A percentile compares a stretch with the other conserved stretches of the same genome.
Conservation (phyloP, 2,797 vertebrate genomes). For the Propithecus perrieri region DNA sequence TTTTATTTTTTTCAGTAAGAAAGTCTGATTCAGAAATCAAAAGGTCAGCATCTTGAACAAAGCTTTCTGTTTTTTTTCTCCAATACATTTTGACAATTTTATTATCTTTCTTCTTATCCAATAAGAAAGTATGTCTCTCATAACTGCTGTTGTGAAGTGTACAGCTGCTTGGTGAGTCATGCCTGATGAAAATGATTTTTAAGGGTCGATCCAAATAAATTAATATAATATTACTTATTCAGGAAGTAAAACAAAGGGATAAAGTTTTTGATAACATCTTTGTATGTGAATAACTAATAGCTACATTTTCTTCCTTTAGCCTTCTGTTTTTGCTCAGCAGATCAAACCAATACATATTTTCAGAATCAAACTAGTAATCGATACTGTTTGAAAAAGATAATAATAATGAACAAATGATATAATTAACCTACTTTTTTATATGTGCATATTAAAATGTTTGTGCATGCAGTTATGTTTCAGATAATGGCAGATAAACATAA, state of each 20-base stretch:
- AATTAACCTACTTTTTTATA: neutral
- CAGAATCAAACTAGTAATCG: neutral
- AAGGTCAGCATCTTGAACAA: constrained; percentile 66
- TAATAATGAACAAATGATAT: neutral
- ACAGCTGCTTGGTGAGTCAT: constrained; percentile 30
- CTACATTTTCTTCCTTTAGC: neutral
- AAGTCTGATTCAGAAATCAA: constrained; percentile 64
- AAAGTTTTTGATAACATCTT: neutral
- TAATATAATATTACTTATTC: constrained; percentile 48
- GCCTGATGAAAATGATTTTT: constrained; percentile 51
- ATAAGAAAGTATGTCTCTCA: constrained; percentile 63
- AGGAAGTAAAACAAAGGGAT: constrained; percentile 25
- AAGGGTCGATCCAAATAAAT: neutral
- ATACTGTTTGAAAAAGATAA: constrained; percentile 26
- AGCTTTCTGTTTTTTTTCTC: constrained; percentile 48
- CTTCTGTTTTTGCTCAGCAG: neutral
- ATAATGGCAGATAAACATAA: neutral
- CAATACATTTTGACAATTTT: constrained; percentile 71
- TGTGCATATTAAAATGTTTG: neutral
- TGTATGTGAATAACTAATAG: neutral
- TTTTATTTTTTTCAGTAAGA: constrained; percentile 28
- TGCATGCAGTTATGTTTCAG: neutral
- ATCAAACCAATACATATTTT: constrained; percentile 22
- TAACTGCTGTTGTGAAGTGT: neutral
- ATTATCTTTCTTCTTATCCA: constrained; percentile 75